Evolutionary conservation across 2,888 invertebrate genomes (phyloP).

Genomic region (Andrena praecox): DNA sequence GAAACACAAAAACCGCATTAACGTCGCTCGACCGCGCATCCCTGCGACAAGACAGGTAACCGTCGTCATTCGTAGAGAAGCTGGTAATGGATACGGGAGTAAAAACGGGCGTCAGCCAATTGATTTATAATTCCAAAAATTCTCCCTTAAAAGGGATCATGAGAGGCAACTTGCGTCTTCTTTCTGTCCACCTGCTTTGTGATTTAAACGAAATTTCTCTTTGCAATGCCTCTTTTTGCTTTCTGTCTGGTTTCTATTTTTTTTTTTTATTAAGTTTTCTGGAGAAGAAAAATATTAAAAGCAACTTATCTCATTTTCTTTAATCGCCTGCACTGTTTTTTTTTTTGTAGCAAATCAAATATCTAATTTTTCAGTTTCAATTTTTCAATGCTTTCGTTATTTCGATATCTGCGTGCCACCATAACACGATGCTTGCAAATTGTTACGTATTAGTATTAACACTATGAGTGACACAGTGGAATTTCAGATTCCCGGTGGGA

Average conservation of each 20-base stretch:
- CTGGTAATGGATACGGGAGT: slow-evolving; percentile 26
- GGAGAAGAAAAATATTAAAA: no score
- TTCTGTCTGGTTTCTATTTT: not conserved
- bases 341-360: no score
- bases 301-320: no score
- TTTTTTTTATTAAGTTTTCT: not conserved
- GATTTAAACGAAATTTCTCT: not conserved
- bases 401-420: no score
- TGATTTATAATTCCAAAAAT: slow-evolving; percentile 13
- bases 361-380: no score
- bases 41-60: slow-evolving; percentile 50
- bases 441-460: no score
- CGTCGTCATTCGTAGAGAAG: slow-evolving; percentile 51
- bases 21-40: slow-evolving; percentile 56
- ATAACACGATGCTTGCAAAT: no score
- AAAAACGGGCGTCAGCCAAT: slow-evolving; percentile 17
- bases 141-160: slow-evolving; percentile 3
- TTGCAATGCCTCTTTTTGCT: not conserved
- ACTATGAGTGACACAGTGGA: no score
- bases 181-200: not conserved
- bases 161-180: not conserved
- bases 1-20: slow-evolving; percentile 76
- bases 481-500: no score
- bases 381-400: no score
- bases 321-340: no score